These are phyloP conservation scores for Ptilodon capucinus DNA, from an alignment of 2,888 invertebrate species.

Conservation along the genomic window DNA sequence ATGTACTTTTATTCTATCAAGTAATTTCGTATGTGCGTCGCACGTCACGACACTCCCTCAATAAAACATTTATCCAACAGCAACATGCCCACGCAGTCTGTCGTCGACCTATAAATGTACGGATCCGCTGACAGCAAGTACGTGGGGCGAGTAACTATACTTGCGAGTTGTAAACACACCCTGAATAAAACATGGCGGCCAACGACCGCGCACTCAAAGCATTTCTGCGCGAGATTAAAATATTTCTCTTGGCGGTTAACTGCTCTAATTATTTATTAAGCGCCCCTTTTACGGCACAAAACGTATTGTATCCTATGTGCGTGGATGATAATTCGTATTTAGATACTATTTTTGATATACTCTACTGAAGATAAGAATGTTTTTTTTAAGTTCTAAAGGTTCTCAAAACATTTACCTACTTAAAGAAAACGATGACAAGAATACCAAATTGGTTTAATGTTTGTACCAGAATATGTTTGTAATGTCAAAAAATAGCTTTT, in stretches of 20 bases:
- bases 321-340: constrained; percentile 29
- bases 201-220: constrained; percentile 66
- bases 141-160: constrained; percentile 38
- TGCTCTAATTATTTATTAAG: constrained; percentile 72
- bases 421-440: too few species aligned
- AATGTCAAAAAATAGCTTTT: too few species aligned
- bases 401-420: too few species aligned
- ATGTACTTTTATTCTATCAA: neutral
- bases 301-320: constrained; percentile 40
- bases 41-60: neutral
- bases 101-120: constrained; percentile 31
- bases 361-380: too few species aligned
- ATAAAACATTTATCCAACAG: constrained; percentile 17
- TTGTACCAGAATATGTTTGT: too few species aligned
- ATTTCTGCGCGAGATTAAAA: constrained; percentile 72
- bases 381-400: too few species aligned
- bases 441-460: too few species aligned
- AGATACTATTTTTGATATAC: too few species aligned
- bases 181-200: constrained; percentile 63
- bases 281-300: constrained; percentile 49
- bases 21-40: neutral
- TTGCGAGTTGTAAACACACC: constrained; percentile 51
- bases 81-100: constrained; percentile 26
- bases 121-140: constrained; percentile 22
- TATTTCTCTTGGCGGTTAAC: constrained; percentile 68